Conservation (phyloP, 2,797 vertebrate species). For the Galago senegalensis region DNA sequence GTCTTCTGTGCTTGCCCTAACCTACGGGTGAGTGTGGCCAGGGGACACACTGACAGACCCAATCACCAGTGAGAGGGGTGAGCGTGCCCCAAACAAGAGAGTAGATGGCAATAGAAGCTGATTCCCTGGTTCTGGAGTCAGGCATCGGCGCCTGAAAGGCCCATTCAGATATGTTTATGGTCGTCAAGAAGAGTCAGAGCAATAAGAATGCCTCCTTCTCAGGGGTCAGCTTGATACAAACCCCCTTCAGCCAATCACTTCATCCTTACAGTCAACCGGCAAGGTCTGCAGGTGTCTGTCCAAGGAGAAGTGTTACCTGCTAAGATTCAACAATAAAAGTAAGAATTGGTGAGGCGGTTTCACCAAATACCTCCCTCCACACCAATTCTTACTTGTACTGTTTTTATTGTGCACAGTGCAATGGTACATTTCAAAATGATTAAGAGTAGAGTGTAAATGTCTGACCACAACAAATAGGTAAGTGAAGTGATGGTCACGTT, state of each 20-base stretch:
- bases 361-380: too few species aligned
- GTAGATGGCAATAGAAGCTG: fast-evolving
- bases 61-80: background rate
- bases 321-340: background rate
- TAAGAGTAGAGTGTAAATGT: too few species aligned
- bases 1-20: background rate
- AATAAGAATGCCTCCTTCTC: background rate
- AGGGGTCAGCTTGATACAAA: too few species aligned
- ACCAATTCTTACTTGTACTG: too few species aligned
- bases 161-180: background rate
- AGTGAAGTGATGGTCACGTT: too few species aligned
- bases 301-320: background rate
- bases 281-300: background rate
- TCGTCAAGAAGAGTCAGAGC: background rate
- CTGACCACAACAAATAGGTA: too few species aligned
- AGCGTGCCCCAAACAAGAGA: background rate
- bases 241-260: background rate
- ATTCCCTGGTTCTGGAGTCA: background rate
- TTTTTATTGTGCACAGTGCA: too few species aligned
- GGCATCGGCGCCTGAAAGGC: background rate
- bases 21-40: background rate
- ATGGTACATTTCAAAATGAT: too few species aligned
- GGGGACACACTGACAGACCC: fast-evolving
- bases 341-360: background rate
- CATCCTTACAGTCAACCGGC: background rate